phyloP scores from a whole-genome alignment of 1,140 invertebrate genomes.

The Drosophila ironensis region DNA sequence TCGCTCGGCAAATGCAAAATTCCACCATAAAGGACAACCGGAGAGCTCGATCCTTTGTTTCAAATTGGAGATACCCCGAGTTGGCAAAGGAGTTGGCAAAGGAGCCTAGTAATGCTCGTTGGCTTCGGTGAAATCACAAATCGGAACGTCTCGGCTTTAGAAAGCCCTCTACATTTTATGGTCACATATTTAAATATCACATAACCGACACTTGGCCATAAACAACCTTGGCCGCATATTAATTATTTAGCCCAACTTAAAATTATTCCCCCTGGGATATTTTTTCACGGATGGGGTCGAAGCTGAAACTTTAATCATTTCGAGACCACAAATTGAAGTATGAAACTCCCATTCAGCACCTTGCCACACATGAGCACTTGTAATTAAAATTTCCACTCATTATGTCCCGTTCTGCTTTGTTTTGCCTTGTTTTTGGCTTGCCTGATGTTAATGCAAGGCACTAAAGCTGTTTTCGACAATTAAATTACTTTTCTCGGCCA shows the following conservation, averaged over 20 bases:
- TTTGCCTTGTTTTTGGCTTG: slow-evolving; percentile 37
- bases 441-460: slow-evolving; percentile 66
- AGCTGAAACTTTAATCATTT: slow-evolving; percentile 46
- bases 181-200: slow-evolving; percentile 58
- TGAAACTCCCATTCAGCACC: slow-evolving; percentile 3
- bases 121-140: not conserved
- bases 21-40: slow-evolving; percentile 6
- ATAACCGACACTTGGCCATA: slow-evolving; percentile 59
- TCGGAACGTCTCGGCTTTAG: slow-evolving; percentile 10
- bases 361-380: slow-evolving; percentile 64
- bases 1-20: too few relatives aligned
- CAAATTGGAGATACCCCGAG: too few relatives aligned
- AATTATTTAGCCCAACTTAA: slow-evolving; percentile 57
- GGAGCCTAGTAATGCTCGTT: too few relatives aligned
- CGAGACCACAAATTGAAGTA: slow-evolving; percentile 5
- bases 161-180: slow-evolving; percentile 48
- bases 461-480: slow-evolving; percentile 77
- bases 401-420: slow-evolving; percentile 47
- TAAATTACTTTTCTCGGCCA: slow-evolving; percentile 77
- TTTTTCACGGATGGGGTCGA: slow-evolving; percentile 10
- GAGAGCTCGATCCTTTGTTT: too few relatives aligned
- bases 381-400: slow-evolving; percentile 77
- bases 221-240: slow-evolving; percentile 65
- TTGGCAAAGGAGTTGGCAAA: slow-evolving; percentile 11
- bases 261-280: slow-evolving; percentile 18